phyloP scores from a whole-genome alignment of 2,888 invertebrate genomes.

The Hirtodrosophila histrioides region DNA sequence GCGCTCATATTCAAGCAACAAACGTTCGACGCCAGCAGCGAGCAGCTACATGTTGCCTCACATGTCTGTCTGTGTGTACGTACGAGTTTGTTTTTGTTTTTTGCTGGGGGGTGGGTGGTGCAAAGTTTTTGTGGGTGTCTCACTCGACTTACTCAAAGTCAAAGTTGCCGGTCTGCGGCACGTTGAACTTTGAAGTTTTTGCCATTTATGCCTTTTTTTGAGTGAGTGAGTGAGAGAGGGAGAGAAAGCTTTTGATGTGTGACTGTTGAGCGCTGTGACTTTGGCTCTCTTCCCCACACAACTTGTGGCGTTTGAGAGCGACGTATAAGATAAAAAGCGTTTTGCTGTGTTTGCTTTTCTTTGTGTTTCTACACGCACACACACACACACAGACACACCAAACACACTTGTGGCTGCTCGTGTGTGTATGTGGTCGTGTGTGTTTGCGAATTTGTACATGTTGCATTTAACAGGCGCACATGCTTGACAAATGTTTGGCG shows the following conservation, averaged over 20 bases:
- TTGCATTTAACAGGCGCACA: constrained; percentile 64
- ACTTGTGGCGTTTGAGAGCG: constrained; percentile 48
- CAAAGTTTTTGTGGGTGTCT: constrained; percentile 13
- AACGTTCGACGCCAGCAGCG: constrained; percentile 23
- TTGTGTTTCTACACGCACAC: constrained; percentile 25
- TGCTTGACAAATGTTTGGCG: constrained; percentile 21
- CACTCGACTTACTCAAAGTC: constrained; percentile 42
- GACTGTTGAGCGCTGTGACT: constrained; percentile 23
- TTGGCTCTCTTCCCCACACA: constrained; percentile 29
- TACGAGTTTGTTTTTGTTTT: constrained; percentile 2
- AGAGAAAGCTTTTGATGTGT: constrained; percentile 63
- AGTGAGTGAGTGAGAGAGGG: constrained; percentile 16
- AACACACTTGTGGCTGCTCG: constrained; percentile 51
- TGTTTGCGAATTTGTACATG: constrained; percentile 47
- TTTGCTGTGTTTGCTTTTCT: constrained; percentile 42
- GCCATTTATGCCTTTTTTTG: constrained; percentile 5
- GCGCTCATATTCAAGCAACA: constrained; percentile 64
- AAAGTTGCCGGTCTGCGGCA: constrained; percentile 38
- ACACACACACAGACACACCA: constrained; percentile 11
- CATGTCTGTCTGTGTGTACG: constrained; percentile 27
- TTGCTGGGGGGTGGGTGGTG: no score
- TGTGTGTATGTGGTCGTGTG: constrained; percentile 21
- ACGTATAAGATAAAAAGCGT: constrained; percentile 40
- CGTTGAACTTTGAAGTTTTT: constrained; percentile 70
- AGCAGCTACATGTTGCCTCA: constrained; percentile 46